Evolutionary conservation across 1,140 invertebrate genomes (phyloP), one percentile per base, ranked within the genome.

Genomic region (Physella acuta): DNA sequence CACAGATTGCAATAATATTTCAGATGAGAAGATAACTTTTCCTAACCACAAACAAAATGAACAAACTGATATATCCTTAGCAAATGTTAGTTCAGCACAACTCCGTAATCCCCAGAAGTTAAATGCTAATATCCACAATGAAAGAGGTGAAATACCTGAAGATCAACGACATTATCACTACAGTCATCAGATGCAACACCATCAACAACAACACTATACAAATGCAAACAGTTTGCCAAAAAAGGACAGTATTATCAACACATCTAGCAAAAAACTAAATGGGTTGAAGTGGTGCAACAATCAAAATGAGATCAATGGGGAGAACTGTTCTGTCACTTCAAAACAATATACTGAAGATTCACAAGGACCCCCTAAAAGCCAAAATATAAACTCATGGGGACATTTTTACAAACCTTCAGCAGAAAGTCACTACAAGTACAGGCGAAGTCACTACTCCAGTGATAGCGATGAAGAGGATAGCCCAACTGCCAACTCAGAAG

Each of bases 361-460:
- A n/a, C n/a, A n/a, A n/a, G n/a, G n/a, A n/a, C n/a, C n/a, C n/a
- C n/a, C n/a, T n/a, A 49, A 59, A 71, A 49, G 51, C 52, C 17
- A 24, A 51, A 60, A 70, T 11, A 71, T 81, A n/a, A 74, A 73
- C 28, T 80, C 77, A 3, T 81, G 80, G 80, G 78, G 78, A 37
- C 77, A 81, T 69, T 81, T 80, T 72, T 77, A 74, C 56, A 74
- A 78, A 55, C 73, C 72, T 58, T 51, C 67, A 58, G 51, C 67
- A n/a, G 55, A 73, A 34, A 78, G 76, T 51, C 73, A 76, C 51
- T 81, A 81, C 66, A 81, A 79, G 69, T 80, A 79, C 53, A 73
- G 78, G 14, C 76, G 77, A 28, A 81, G 79, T 72, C 78, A 81
- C 58, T 79, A 81, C 68, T 79, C 77, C 8, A 81, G 79, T 75